These are phyloP conservation scores for Eleutherodactylus coqui DNA, from an alignment of 2,797 vertebrate genomes.

Conservation along the genomic window DNA sequence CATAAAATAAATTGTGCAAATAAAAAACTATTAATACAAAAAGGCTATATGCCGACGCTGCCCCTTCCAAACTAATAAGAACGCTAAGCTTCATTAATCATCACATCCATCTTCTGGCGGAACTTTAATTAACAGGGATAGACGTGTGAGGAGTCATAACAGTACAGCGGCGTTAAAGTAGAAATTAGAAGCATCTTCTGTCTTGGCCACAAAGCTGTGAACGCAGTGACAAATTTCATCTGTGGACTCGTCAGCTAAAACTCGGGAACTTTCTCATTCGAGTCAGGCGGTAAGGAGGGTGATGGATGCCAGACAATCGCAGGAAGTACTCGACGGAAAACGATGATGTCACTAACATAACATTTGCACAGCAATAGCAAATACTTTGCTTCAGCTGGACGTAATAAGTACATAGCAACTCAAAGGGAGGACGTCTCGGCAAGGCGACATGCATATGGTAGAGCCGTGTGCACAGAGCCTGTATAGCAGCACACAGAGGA, in stretches of 20 bases:
- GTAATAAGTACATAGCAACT: not conserved
- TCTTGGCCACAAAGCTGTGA: slow-evolving; percentile 65
- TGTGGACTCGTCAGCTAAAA: slow-evolving; percentile 72
- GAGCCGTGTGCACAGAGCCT: not conserved
- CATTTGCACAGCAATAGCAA: slow-evolving; percentile 27
- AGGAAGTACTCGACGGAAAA: slow-evolving; percentile 6
- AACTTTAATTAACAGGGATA: slow-evolving; percentile 70
- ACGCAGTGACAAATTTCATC: slow-evolving; percentile 73
- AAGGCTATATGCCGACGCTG: not conserved
- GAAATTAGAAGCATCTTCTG: slow-evolving; percentile 75
- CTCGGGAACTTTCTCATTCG: slow-evolving; percentile 68
- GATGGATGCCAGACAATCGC: not conserved
- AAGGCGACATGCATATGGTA: not conserved
- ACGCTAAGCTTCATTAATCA: slow-evolving; percentile 65
- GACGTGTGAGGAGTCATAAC: slow-evolving; percentile 72
- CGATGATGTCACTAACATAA: slow-evolving; percentile 25
- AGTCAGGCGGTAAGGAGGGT: slow-evolving; percentile 67
- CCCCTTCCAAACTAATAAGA: slow-evolving; percentile 28
- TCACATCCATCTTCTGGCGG: slow-evolving; percentile 69
- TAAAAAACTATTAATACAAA: slow-evolving; percentile 12
- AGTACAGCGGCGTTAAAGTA: slow-evolving; percentile 69
- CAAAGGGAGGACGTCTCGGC: not conserved
- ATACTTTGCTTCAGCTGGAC: not conserved
- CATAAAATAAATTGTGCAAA: slow-evolving; percentile 20
- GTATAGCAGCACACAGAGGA: not conserved